These are phyloP conservation scores for Malaclemys terrapin DNA, from an alignment of 2,113 vertebrate genomes.

Conservation along the genomic window DNA sequence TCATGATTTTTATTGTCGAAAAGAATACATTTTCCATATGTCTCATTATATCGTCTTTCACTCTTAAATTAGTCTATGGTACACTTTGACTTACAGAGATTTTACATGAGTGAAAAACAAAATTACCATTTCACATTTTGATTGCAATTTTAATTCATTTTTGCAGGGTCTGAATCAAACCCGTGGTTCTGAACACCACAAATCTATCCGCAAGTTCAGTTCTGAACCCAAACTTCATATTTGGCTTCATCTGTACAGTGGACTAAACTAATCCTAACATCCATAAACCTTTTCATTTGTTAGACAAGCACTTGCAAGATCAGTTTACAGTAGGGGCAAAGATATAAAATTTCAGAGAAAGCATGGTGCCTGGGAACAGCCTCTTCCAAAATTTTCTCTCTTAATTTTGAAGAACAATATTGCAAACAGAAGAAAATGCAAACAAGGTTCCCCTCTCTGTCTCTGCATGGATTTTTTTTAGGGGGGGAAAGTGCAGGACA, in stretches of 20 bases:
- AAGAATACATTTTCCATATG: neutral
- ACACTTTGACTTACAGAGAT: neutral
- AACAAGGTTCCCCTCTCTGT: neutral
- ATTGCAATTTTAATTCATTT: neutral
- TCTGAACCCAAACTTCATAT: neutral
- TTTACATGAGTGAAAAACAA: no score
- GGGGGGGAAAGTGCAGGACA: no score
- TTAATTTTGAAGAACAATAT: no score
- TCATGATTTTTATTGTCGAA: neutral
- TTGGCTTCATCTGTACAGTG: neutral
- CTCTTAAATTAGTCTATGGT: neutral
- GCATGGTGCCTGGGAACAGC: neutral
- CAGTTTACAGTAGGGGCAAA: neutral
- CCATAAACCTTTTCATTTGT: neutral
- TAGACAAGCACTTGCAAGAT: neutral
- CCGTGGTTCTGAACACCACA: neutral
- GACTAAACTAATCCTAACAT: neutral
- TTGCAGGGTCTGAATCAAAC: neutral
- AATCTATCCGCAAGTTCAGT: neutral
- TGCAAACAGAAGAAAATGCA: neutral
- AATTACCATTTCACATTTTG: no score
- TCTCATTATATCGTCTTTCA: neutral
- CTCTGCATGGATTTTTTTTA: neutral
- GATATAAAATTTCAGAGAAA: neutral
- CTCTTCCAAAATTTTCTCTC: neutral